A percentile compares a stretch with the other conserved stretches of the same genome.
phyloP scores from a whole-genome alignment of 2,113 vertebrate genomes.

The Chrysemys picta region DNA sequence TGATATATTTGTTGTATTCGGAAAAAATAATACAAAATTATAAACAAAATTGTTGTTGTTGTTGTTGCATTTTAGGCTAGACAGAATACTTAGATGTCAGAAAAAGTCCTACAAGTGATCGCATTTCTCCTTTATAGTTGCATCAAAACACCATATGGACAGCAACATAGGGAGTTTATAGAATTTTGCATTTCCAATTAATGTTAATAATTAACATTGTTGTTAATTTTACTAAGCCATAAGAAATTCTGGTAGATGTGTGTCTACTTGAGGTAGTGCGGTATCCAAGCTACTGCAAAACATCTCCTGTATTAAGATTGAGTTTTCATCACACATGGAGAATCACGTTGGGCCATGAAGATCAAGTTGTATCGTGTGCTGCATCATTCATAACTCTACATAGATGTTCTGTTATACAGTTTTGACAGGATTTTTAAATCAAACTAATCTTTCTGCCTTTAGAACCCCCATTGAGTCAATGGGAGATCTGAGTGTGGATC shows the following conservation, averaged over 20 bases:
- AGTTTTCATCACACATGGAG: constrained; percentile 3
- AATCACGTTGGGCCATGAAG: not conserved
- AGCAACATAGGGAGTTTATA: not conserved
- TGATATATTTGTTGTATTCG: not conserved
- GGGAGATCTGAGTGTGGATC: constrained; percentile 10
- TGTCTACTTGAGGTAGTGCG: not conserved
- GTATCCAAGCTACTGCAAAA: constrained; percentile 11
- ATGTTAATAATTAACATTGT: constrained; percentile 24
- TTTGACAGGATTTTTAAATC: constrained; percentile 7
- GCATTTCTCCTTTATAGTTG: constrained; percentile 38
- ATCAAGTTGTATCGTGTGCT: not conserved
- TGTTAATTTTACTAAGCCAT: not conserved
- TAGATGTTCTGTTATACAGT: not conserved
- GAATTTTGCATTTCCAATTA: constrained; percentile 56
- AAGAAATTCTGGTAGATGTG: constrained; percentile 52
- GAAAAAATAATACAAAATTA: not conserved
- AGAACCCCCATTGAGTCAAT: constrained; percentile 19
- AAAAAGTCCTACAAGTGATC: not conserved
- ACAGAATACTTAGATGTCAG: constrained; percentile 38
- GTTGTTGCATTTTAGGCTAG: not conserved
- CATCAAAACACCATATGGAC: constrained; percentile 59
- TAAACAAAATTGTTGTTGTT: not conserved
- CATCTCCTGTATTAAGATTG: constrained; percentile 26
- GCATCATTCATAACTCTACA: not conserved
- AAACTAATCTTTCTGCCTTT: not conserved